These are phyloP conservation scores for Hafferia zeledoni DNA, from an alignment of 2,797 vertebrate species.

Conservation along the genomic window DNA sequence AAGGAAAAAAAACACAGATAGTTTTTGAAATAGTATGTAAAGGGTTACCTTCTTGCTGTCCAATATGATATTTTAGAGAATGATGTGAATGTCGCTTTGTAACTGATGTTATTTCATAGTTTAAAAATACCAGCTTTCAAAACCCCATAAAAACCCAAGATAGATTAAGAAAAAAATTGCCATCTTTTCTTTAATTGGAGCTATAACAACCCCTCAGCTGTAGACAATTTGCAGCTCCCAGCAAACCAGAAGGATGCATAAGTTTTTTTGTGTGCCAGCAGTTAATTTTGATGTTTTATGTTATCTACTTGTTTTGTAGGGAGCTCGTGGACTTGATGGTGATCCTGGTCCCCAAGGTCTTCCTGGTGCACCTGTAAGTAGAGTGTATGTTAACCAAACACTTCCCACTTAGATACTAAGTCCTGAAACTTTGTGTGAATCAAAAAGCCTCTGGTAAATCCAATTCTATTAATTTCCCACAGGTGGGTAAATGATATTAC, in stretches of 20 bases:
- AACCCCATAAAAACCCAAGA: not conserved
- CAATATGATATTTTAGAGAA: not conserved
- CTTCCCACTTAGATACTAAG: not conserved
- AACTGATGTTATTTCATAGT: not conserved
- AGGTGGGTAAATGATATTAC: not conserved
- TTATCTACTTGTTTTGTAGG: constrained; percentile 76
- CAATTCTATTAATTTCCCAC: not conserved
- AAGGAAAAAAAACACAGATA: not conserved
- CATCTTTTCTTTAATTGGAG: too few relatives aligned
- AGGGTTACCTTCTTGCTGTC: not conserved
- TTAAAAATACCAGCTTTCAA: not conserved
- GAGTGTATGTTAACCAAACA: not conserved
- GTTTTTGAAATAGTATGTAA: not conserved
- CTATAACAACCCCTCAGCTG: not conserved
- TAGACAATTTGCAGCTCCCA: not conserved
- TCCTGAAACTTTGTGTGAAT: not conserved
- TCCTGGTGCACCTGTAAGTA: constrained; percentile 88
- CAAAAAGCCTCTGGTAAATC: not conserved
- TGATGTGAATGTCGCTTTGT: not conserved
- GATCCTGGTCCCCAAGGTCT: constrained; percentile 90
- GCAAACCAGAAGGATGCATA: not conserved
- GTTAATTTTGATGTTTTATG: not conserved
- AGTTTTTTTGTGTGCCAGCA: not conserved
- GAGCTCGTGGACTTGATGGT: constrained; percentile 89
- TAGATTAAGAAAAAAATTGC: not conserved